Conservation (phyloP, 2,113 vertebrate genomes). For the Tichodroma muraria region DNA sequence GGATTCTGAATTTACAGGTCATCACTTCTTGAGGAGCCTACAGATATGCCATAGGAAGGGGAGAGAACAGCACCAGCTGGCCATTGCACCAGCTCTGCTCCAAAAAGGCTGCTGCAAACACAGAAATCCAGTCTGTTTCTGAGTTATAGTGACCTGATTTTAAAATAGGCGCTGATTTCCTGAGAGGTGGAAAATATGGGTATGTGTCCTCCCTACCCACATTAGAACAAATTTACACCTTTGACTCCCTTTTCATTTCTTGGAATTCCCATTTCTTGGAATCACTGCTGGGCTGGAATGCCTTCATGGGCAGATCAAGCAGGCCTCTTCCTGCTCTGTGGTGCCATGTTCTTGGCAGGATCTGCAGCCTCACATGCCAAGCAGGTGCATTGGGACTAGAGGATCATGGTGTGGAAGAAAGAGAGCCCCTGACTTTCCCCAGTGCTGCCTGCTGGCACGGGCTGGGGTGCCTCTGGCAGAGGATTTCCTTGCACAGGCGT, state of each 20-base stretch:
- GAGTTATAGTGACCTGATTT: background rate
- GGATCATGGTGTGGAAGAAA: background rate
- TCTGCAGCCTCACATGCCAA: rapidly evolving
- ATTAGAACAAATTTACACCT: background rate
- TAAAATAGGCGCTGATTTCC: background rate
- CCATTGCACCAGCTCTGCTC: background rate
- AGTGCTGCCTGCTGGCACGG: background rate
- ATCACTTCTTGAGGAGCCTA: background rate
- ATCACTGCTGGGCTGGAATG: background rate
- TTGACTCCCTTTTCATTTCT: background rate
- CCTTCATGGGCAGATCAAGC: background rate
- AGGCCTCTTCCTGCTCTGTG: background rate
- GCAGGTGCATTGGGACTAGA: background rate
- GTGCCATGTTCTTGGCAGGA: background rate
- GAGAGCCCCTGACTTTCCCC: background rate
- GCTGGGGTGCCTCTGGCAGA: background rate
- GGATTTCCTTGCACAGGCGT: background rate
- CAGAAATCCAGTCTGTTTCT: background rate
- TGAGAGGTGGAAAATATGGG: background rate
- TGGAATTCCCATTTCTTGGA: no score
- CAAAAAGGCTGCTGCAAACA: background rate
- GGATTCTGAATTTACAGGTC: background rate
- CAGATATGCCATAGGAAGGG: background rate
- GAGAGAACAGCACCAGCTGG: background rate
- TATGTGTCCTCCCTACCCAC: background rate